These are phyloP conservation scores for Ectemnius cavifrons DNA, from an alignment of 2,888 invertebrate species.

Conservation along the genomic window DNA sequence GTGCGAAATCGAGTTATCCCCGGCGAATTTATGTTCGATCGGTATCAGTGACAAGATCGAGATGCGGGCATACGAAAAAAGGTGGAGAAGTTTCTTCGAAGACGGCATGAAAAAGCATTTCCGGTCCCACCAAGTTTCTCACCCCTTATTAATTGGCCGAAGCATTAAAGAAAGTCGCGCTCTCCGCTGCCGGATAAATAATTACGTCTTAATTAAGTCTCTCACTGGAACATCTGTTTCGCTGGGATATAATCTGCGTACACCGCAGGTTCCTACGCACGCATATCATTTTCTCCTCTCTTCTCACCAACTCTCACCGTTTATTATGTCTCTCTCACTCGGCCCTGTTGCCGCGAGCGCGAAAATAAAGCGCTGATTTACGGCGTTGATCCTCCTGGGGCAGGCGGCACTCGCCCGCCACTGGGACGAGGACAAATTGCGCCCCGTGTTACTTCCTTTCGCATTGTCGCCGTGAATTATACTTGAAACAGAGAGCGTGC, in stretches of 20 bases:
- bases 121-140: slow-evolving; percentile 17
- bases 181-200: slow-evolving; percentile 51
- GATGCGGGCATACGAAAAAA: not conserved
- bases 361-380: slow-evolving; percentile 68
- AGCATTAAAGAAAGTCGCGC: slow-evolving; percentile 49
- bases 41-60: not conserved
- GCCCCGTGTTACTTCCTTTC: slow-evolving; percentile 56
- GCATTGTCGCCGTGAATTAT: slow-evolving; percentile 60
- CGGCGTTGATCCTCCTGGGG: slow-evolving; percentile 56
- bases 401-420: slow-evolving; percentile 34
- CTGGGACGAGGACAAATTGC: slow-evolving; percentile 65
- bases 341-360: slow-evolving; percentile 13
- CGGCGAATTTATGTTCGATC: not conserved
- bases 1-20: not conserved
- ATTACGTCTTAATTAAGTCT: slow-evolving; percentile 66
- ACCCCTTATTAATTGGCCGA: slow-evolving; percentile 49
- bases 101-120: slow-evolving; percentile 28
- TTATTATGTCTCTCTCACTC: not conserved
- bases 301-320: slow-evolving; percentile 27
- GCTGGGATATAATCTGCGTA: slow-evolving; percentile 48
- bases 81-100: slow-evolving; percentile 8
- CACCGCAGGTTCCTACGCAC: slow-evolving; percentile 23
- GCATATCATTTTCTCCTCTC: slow-evolving; percentile 40
- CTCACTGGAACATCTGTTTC: slow-evolving; percentile 62
- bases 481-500: slow-evolving; percentile 22